Evolutionary conservation across 2,113 vertebrate species (phyloP).

Genomic region (Neolamprologus fasciatus): DNA sequence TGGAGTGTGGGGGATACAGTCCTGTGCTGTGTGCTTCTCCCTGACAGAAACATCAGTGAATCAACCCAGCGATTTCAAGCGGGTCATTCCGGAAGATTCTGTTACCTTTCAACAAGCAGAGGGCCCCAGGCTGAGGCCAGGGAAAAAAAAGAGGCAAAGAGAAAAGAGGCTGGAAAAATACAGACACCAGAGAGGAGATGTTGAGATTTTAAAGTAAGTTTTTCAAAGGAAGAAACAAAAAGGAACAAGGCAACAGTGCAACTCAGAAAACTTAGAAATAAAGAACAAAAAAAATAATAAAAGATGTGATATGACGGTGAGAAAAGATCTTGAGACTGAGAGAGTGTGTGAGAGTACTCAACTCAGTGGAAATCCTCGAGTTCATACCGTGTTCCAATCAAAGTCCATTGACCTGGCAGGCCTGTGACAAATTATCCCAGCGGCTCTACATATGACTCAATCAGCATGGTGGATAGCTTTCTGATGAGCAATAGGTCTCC

Average conservation of each 20-base stretch:
- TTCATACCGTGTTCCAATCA: slow-evolving; percentile 56
- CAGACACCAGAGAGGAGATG: neutral
- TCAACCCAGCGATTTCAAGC: slow-evolving; percentile 55
- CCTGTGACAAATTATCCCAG: slow-evolving; percentile 67
- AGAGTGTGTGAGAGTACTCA: slow-evolving; percentile 23
- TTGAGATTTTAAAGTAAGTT: neutral
- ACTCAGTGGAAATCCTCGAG: slow-evolving; percentile 42
- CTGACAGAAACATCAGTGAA: slow-evolving; percentile 60
- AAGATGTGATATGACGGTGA: neutral
- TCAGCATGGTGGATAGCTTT: slow-evolving; percentile 54
- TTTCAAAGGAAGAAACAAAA: neutral
- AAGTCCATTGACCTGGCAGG: slow-evolving; percentile 57
- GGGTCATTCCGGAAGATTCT: slow-evolving; percentile 67
- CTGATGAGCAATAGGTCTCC: slow-evolving; percentile 56
- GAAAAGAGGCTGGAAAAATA: neutral
- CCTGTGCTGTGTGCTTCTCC: slow-evolving; percentile 50
- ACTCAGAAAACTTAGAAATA: neutral
- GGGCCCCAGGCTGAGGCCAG: slow-evolving; percentile 57
- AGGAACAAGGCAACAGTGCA: neutral
- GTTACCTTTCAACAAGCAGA: slow-evolving; percentile 66
- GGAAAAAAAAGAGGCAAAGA: slow-evolving; percentile 5
- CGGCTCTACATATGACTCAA: slow-evolving; percentile 62
- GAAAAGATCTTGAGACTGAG: slow-evolving; percentile 3
- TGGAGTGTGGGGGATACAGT: slow-evolving; percentile 20
- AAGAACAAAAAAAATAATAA: neutral